Conservation (phyloP, 2,888 invertebrate species). For the Zygogramma bicolorata region DNA sequence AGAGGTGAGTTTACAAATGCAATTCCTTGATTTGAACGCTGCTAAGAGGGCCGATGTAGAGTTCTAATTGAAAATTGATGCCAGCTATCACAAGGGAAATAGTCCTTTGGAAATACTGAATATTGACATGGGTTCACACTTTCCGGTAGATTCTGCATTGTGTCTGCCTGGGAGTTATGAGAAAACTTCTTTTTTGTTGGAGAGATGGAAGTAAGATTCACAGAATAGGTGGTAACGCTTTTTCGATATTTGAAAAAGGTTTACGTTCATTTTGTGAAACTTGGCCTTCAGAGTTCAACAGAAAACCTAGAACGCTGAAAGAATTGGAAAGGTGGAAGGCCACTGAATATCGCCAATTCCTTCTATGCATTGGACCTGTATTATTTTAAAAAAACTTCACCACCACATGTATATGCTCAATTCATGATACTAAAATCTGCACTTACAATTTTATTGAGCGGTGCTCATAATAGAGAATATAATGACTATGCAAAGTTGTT, state of each 20-base stretch:
- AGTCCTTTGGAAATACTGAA: not conserved
- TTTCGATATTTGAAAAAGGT: not conserved
- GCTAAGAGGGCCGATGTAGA: slow-evolving; percentile 35
- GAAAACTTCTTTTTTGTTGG: slow-evolving; percentile 1
- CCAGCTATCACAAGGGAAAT: slow-evolving; percentile 8
- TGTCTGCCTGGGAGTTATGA: not conserved
- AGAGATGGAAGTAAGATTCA: slow-evolving; percentile 37
- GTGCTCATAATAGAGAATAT: slow-evolving; percentile 32
- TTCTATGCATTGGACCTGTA: slow-evolving; percentile 43
- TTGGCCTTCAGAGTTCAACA: slow-evolving; percentile 49
- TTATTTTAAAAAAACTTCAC: slow-evolving; percentile 29
- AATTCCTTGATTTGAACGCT: slow-evolving; percentile 41
- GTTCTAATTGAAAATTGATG: slow-evolving; percentile 4
- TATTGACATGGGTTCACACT: not conserved
- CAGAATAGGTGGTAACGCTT: slow-evolving; percentile 16
- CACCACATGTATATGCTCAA: slow-evolving; percentile 34
- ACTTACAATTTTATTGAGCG: slow-evolving; percentile 37
- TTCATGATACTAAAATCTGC: slow-evolving; percentile 44
- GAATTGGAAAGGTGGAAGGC: slow-evolving; percentile 48
- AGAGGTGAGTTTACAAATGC: slow-evolving; percentile 40
- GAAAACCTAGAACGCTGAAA: slow-evolving; percentile 47
- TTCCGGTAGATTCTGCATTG: slow-evolving; percentile 10
- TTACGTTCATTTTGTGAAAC: not conserved
- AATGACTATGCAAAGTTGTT: slow-evolving; percentile 40
- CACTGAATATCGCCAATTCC: slow-evolving; percentile 47